Base-by-base conservation (phyloP, 2,113 vertebrate genomes). In the Peromyscus polionotus region DNA sequence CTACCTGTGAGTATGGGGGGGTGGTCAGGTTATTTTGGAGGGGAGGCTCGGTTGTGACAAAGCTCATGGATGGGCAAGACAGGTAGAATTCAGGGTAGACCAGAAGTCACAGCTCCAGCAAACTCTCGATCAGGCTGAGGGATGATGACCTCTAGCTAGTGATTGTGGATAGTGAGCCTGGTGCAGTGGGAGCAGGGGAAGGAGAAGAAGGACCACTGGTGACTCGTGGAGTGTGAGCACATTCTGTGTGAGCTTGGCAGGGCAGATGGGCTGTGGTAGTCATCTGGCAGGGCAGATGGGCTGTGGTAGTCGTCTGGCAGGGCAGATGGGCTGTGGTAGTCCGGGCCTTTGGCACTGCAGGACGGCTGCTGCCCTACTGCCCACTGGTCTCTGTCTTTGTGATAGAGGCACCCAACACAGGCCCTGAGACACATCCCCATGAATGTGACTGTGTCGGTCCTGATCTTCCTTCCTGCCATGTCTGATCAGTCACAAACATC, bases 11-110 rank as follows among this genome's bases (percentile, higher is more conserved):
- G 28, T 70, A n/a, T 16, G 45, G 70, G 42, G 31, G 77, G 63
- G n/a, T 72, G 57, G 63, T 83, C 45, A 80, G 84, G 39, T 42
- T 42, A 59, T 57, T 95, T 91, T 70, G 63, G 90, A 91, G 57
- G 70, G 16, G 28, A 12, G 31, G 42, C 48, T 94, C 70, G 4
- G 6, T 65, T 86, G 31, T 81, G 73, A 91, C 80, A 54, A 93
- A 19, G 14, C 42, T 24, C 24, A 6, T 31, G 65, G n/a, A 9
- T 65, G 28, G 31, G 26, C 51, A 76, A 45, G 10, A 10, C 13
- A 14, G 59, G 92, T 17, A 11, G 42, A 5, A 6, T 75, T 79
- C 48, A 54, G 8, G 8, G 20, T 61, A 87, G 42, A 59, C 51
- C 26, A 67, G 93, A 80, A 77, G 59, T 61, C 22, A 39, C 51